Evolutionary conservation across 1,140 invertebrate species (phyloP).

Genomic region (Drosophila mojavensis): DNA sequence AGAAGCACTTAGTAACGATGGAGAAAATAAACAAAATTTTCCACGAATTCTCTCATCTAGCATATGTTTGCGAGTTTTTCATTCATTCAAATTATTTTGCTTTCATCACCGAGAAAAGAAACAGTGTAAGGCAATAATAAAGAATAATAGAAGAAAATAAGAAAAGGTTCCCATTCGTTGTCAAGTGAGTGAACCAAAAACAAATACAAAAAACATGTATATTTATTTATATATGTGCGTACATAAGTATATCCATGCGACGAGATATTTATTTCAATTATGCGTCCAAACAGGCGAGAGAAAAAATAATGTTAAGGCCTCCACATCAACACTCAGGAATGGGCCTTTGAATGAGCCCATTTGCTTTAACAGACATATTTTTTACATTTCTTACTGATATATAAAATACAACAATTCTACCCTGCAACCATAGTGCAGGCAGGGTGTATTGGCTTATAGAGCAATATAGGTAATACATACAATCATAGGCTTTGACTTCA

Average conservation of each 20-base stretch:
- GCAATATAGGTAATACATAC: too few species aligned
- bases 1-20: slow-evolving; percentile 23
- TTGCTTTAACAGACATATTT: slow-evolving; percentile 49
- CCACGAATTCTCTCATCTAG: slow-evolving; percentile 5
- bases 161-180: slow-evolving; percentile 19
- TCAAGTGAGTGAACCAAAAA: slow-evolving; percentile 25
- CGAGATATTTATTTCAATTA: slow-evolving; percentile 66
- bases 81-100: too few species aligned
- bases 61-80: not conserved
- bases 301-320: slow-evolving; percentile 34
- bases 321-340: slow-evolving; percentile 37
- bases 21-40: slow-evolving; percentile 4
- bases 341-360: slow-evolving; percentile 22
- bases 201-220: slow-evolving; percentile 43
- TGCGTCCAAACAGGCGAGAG: slow-evolving; percentile 24
- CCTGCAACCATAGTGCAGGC: too few species aligned
- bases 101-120: too few species aligned
- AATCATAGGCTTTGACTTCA: too few species aligned
- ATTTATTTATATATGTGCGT: too few species aligned
- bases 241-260: slow-evolving; percentile 29
- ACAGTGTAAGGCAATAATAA: not conserved
- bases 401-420: not conserved
- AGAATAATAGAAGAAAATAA: slow-evolving; percentile 9
- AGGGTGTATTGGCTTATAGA: too few species aligned
- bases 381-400: slow-evolving; percentile 9